A percentile compares a stretch with the other conserved stretches of the same genome.
Conservation (phyloP, 2,113 vertebrate genomes). For the Carassius auratus region DNA sequence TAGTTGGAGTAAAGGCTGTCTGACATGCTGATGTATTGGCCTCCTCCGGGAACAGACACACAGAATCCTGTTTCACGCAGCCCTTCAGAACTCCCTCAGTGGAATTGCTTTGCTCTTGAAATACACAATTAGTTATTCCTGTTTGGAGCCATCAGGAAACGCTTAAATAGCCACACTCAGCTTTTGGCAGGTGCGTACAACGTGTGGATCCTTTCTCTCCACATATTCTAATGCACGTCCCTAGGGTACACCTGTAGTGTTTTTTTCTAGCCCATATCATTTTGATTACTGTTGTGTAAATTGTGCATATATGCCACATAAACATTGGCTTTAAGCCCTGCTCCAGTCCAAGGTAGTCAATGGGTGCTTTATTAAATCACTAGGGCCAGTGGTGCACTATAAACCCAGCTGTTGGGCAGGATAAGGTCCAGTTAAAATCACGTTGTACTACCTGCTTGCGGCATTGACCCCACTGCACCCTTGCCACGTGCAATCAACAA, state of each 20-base stretch:
- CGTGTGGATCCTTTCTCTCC: conserved; percentile 36
- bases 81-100: conserved; percentile 69
- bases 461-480: conserved; percentile 65
- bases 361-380: conserved; percentile 64
- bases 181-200: conserved; percentile 58
- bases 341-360: conserved; percentile 59
- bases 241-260: background rate
- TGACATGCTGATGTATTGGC: conserved; percentile 66
- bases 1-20: conserved; percentile 56
- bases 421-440: conserved; percentile 51
- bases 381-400: conserved; percentile 54
- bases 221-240: no score
- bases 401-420: conserved; percentile 67
- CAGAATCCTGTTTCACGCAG: conserved; percentile 71
- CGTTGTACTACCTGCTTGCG: conserved; percentile 64
- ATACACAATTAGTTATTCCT: conserved; percentile 77
- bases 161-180: conserved; percentile 56
- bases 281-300: conserved; percentile 52
- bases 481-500: conserved; percentile 65
- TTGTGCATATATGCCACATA: conserved; percentile 58
- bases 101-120: conserved; percentile 77
- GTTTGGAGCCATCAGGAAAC: conserved; percentile 68
- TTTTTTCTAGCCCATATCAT: conserved; percentile 34
- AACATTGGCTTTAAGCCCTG: conserved; percentile 55
- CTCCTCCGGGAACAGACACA: conserved; percentile 66